Evolutionary conservation across 2,797 vertebrate species (phyloP).

Genomic region (Ctenochaetus hawaiiensis): DNA sequence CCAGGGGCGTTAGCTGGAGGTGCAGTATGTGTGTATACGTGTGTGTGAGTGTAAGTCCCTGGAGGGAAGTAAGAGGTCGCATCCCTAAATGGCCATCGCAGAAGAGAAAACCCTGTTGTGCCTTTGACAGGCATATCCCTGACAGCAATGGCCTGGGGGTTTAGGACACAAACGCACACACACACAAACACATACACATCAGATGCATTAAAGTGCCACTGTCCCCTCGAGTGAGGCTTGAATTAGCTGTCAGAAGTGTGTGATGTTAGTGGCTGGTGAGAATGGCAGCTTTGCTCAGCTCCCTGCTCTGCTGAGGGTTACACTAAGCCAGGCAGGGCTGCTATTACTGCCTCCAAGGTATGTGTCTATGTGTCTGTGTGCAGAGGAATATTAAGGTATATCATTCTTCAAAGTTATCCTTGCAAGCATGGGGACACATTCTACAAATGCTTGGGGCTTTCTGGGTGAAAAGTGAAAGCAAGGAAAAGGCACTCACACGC

Average conservation of each 20-base stretch:
- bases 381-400: slow-evolving; percentile 29
- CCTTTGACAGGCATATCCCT: slow-evolving; percentile 61
- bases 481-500: slow-evolving; percentile 41
- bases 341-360: slow-evolving; percentile 28
- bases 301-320: slow-evolving; percentile 33
- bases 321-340: slow-evolving; percentile 23
- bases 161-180: slow-evolving; percentile 41
- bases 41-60: slow-evolving; percentile 11
- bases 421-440: slow-evolving; percentile 48
- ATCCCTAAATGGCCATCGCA: slow-evolving; percentile 71
- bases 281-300: slow-evolving; percentile 42
- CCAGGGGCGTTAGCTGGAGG: slow-evolving; percentile 47
- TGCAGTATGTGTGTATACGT: not conserved
- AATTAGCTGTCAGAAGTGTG: slow-evolving; percentile 61
- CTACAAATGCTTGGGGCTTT: slow-evolving; percentile 51
- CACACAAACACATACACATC: slow-evolving; percentile 21
- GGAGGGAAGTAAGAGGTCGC: slow-evolving; percentile 48
- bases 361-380: slow-evolving; percentile 33
- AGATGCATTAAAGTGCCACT: slow-evolving; percentile 38
- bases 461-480: slow-evolving; percentile 53
- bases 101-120: slow-evolving; percentile 52
- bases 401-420: slow-evolving; percentile 55
- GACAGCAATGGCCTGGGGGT: slow-evolving; percentile 67
- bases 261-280: slow-evolving; percentile 41
- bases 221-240: slow-evolving; percentile 39